A percentile compares a stretch with the other conserved stretches of the same genome.
Conservation (phyloP, 2,888 invertebrate genomes). For the Ormyrus thymus region DNA sequence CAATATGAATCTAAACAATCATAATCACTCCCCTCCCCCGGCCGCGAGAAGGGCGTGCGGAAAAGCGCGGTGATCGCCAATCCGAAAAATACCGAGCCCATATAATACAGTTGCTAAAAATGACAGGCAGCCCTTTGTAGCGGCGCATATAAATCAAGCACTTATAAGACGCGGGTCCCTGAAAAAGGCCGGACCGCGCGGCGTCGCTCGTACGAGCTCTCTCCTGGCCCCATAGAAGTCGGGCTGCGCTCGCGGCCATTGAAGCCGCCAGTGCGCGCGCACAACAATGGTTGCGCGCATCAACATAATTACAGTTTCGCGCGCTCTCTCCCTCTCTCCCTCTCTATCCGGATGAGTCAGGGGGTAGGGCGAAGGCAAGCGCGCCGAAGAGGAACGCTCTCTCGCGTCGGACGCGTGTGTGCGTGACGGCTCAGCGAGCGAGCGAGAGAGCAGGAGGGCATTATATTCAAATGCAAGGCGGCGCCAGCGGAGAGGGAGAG, state of each 20-base stretch:
- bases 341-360: constrained; percentile 46
- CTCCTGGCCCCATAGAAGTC: background rate
- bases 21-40: too few relatives aligned
- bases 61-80: too few relatives aligned
- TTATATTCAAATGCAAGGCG: constrained; percentile 73
- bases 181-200: too few relatives aligned
- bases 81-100: too few relatives aligned
- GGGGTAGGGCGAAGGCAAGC: constrained; percentile 18
- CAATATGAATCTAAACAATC: background rate
- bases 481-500: constrained; percentile 57
- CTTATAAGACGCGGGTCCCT: constrained; percentile 18
- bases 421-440: constrained; percentile 62
- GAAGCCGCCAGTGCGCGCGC: constrained; percentile 59
- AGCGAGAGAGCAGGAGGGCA: constrained; percentile 60
- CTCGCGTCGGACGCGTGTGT: constrained; percentile 54
- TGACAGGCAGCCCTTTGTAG: too few relatives aligned
- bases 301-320: constrained; percentile 74
- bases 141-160: constrained; percentile 38
- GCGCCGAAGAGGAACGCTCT: constrained; percentile 44
- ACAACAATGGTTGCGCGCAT: constrained; percentile 70
- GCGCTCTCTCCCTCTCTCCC: constrained; percentile 68
- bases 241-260: constrained; percentile 60
- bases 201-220: too few relatives aligned
- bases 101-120: too few relatives aligned
- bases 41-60: too few relatives aligned